These are phyloP conservation scores for Syrista parreyssii DNA, from an alignment of 2,888 invertebrate genomes.

Conservation along the genomic window DNA sequence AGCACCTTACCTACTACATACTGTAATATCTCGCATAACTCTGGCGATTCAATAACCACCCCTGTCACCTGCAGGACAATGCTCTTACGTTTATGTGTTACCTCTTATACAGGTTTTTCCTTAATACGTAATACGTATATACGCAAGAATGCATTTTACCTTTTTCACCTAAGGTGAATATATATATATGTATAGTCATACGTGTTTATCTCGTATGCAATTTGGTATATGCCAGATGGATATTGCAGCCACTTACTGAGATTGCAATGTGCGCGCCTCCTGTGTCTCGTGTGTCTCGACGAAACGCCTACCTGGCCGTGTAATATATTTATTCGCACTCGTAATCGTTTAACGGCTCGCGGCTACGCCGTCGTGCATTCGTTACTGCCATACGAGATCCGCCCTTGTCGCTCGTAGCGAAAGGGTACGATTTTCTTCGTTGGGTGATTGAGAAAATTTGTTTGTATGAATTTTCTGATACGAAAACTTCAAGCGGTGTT, in stretches of 20 bases:
- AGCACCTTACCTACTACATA: neutral
- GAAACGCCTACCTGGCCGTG: neutral
- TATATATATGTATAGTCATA: neutral
- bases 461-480: neutral
- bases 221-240: neutral
- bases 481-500: neutral
- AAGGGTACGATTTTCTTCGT: neutral
- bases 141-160: no score
- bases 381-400: neutral
- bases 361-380: neutral
- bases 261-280: neutral
- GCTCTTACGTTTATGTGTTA: slow-evolving; percentile 12
- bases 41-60: slow-evolving; percentile 39
- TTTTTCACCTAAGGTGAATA: no score
- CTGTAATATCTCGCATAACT: slow-evolving; percentile 30
- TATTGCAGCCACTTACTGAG: neutral
- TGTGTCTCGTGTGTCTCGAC: neutral
- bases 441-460: neutral
- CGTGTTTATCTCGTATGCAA: neutral
- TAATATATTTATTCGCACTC: neutral
- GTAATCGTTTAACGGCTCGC: neutral
- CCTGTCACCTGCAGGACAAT: slow-evolving; percentile 38
- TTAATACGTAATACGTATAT: no score
- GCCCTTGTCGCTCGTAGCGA: neutral
- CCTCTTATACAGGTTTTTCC: no score